A percentile compares a stretch with the other conserved stretches of the same genome.
Conservation (phyloP, 53 echinoderm and acorn worm species). For the Arbacia lixula region DNA sequence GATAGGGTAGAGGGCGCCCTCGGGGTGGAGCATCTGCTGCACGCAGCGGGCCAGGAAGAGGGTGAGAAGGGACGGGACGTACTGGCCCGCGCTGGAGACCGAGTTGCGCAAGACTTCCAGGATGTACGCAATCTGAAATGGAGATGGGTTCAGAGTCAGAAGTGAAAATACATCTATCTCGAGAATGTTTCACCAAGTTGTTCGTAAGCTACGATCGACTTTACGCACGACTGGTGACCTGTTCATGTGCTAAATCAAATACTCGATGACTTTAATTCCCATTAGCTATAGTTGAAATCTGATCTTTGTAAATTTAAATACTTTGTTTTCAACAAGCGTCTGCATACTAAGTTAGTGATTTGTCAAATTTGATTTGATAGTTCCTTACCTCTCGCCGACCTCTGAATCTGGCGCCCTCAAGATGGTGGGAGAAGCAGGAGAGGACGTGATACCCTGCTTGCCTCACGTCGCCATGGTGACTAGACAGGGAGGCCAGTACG, state of each 20-base stretch:
- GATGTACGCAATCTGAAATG: constrained; percentile 73
- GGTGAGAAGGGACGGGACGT: constrained; percentile 68
- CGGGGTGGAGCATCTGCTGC: constrained; percentile 71
- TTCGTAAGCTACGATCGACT: too few relatives aligned
- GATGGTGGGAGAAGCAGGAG: constrained; percentile 62
- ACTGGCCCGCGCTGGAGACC: constrained; percentile 63
- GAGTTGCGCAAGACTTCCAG: constrained; percentile 85
- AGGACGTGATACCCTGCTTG: constrained; percentile 77
- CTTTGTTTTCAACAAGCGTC: too few relatives aligned
- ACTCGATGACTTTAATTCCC: too few relatives aligned
- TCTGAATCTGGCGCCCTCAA: constrained; percentile 82
- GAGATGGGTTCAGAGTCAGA: too few relatives aligned
- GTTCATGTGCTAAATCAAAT: too few relatives aligned
- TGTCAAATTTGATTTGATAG: too few relatives aligned
- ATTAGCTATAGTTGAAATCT: too few relatives aligned
- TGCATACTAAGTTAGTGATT: too few relatives aligned
- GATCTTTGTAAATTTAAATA: too few relatives aligned
- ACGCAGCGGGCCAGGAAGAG: constrained; percentile 65
- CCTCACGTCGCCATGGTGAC: constrained; percentile 70
- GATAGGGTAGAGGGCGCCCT: constrained; percentile 70
- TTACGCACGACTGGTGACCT: too few relatives aligned
- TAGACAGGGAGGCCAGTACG: constrained; percentile 76
- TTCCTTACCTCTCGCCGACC: constrained; percentile 90
- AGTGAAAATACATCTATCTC: too few relatives aligned
- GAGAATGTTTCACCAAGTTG: too few relatives aligned